Base-by-base conservation (phyloP, 2,113 vertebrate species). In the Leptobrachium ailaonicum region DNA sequence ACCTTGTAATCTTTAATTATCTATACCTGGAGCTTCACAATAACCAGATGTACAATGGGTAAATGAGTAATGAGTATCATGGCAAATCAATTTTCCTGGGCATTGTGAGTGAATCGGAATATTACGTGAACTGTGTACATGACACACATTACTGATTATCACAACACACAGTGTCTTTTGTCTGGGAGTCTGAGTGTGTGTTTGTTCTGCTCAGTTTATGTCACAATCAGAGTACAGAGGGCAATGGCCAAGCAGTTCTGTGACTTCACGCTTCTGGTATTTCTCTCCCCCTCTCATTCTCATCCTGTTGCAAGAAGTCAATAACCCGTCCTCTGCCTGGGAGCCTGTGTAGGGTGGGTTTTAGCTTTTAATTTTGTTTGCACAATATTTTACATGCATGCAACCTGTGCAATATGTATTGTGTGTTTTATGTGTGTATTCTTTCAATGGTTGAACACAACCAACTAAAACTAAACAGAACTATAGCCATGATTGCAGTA, bases 261-360 rank as follows among this genome's bases (percentile, higher is more conserved):
- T 80, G 78, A 80, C 78, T 80, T 80, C 71, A 80, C 41, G 13
- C 68, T 66, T 73, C 64, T 68, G 78, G 78, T 74, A 80, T 80
- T 53, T 80, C 78, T 79, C 77, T 80, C 78, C 78, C 71, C 78
- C 78, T 80, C 78, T 54, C 58, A 50, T 69, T 67, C 63, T 73
- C 77, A 80, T 73, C 78, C 78, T 80, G 78, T 68, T 64, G 50
- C 71, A 40, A 80, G 41, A 73, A 67, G 41, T 58, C 12, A 42
- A 73, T 74, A 80, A 80, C 78, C 63, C 50, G 41, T 45, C 32
- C 47, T 8, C 47, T 50, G 47, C 47, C 47, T 50, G 47, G 20
- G 4, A 50, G 47, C 8, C 4, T 50, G 8, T 8, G 4, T 50
- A 50, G 47, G 8, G 8, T 50, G 47, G 8, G 47, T 50, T 50